A percentile compares a stretch with the other conserved stretches of the same genome.
Conservation (phyloP, 2,797 vertebrate species). For the Bovichtus diacanthus region DNA sequence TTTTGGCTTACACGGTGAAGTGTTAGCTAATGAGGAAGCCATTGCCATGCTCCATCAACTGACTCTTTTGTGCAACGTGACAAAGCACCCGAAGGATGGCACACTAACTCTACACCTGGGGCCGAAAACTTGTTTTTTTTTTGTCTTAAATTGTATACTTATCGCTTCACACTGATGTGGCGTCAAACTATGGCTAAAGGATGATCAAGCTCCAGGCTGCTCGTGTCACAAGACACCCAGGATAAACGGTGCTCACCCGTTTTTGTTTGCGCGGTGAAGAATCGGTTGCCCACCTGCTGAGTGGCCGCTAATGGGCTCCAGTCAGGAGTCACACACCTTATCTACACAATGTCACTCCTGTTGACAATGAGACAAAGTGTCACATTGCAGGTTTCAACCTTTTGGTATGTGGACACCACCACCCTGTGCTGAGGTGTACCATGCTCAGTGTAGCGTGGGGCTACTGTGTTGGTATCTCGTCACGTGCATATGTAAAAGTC, state of each 20-base stretch:
- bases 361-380: constrained; percentile 37
- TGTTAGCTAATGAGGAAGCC: constrained; percentile 75
- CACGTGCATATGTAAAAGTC: constrained; percentile 19
- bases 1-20: constrained; percentile 61
- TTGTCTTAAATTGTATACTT: neutral
- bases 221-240: constrained; percentile 51
- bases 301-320: constrained; percentile 5
- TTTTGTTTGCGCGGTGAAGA: constrained; percentile 5
- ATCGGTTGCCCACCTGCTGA: constrained; percentile 46
- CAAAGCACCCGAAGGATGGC: constrained; percentile 53
- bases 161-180: neutral
- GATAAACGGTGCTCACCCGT: neutral
- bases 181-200: neutral
- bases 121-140: neutral
- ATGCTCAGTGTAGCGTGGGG: constrained; percentile 9
- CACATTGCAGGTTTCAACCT: constrained; percentile 35
- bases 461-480: constrained; percentile 14
- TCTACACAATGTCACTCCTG: constrained; percentile 12
- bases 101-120: neutral
- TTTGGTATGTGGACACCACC: constrained; percentile 18
- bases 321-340: neutral
- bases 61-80: constrained; percentile 66
- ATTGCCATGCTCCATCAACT: constrained; percentile 62
- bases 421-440: constrained; percentile 1
- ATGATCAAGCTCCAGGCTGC: constrained; percentile 3